Evolutionary conservation across 1,140 invertebrate genomes (phyloP), one percentile per base, ranked within the genome.

Genomic region (Papilio machaon): DNA sequence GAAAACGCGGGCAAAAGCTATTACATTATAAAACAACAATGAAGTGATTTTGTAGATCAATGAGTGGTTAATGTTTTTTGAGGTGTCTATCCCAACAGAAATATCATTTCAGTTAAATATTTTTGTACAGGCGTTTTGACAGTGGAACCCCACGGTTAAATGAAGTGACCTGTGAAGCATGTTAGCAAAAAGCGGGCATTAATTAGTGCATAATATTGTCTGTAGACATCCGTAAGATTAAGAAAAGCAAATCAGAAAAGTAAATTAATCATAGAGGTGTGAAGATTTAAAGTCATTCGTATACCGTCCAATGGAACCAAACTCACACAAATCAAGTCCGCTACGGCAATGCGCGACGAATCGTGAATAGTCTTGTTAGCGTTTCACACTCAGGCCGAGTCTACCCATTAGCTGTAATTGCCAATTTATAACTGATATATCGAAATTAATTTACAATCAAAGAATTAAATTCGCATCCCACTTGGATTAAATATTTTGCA

Each of bases 341-440:
- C 52, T 52, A 35, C 75, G 58, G 54, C 64, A 79, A 79, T 46
- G 54, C 77, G 38, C 77, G 23, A 19, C 54, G 76, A 79, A 76
- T 79, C 60, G 77, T 58, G 54, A 23, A 79, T 79, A 64, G 77
- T 79, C 77, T 79, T 79, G 77, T 79, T 79, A 79, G 43, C 58
- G 77, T 38, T 64, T 64, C 35, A 79, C 77, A 64, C 77, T 23
- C 35, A 5, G 58, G 77, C 35, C 77, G 35, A 46, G 54, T 58
- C 58, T 47, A 30, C 35, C 54, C 77, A 79, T 79, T 79, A 79
- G 58, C 77, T 46, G 19, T 79, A 79, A 79, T 79, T 64, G 64
- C 30, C 49, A 17, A 79, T 58, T 10, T 60, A 64, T 43, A 79
- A 7, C 35, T 60, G 38, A 10, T n/a, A 75, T 19, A 75, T 79